Evolutionary conservation across 1,140 invertebrate genomes (phyloP).

Genomic region (Tetraneura akinire): DNA sequence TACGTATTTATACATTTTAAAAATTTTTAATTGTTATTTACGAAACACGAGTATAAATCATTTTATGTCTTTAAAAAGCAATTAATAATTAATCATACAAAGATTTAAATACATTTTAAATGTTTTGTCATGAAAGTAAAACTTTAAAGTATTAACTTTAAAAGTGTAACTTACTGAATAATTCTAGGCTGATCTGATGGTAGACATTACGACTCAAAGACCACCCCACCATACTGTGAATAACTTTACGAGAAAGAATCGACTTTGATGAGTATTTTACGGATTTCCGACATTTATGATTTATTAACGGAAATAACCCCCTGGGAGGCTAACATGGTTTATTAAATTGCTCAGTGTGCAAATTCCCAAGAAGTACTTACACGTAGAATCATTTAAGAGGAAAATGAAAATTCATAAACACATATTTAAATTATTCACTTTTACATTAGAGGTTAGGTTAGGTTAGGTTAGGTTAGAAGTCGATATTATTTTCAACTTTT

Average conservation of each 20-base stretch:
- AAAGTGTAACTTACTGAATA: slow-evolving; percentile 34
- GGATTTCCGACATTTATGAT: slow-evolving; percentile 45
- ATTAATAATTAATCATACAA: no score
- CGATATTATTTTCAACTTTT: no score
- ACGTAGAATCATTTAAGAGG: slow-evolving; percentile 47
- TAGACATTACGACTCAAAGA: slow-evolving; percentile 51
- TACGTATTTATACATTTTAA: no score
- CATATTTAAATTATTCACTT: no score
- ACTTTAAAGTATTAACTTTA: not conserved
- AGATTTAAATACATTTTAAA: no score
- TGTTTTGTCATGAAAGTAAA: not conserved
- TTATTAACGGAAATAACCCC: slow-evolving; percentile 34
- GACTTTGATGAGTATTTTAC: not conserved
- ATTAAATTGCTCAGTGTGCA: slow-evolving; percentile 12
- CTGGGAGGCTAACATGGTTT: slow-evolving; percentile 25
- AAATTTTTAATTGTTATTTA: no score
- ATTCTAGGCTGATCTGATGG: slow-evolving; percentile 29
- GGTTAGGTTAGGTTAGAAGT: no score
- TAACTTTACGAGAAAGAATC: slow-evolving; percentile 14
- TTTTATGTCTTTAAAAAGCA: no score
- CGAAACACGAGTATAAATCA: no score
- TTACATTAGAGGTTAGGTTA: no score
- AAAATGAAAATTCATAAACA: no score
- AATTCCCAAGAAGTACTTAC: slow-evolving; percentile 7
- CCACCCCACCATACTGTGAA: slow-evolving; percentile 51